Percentiles rank a stretch among this genome's conserved stretches.
Conservation (phyloP, 23 tunicate species). For the Ciona savignyi region DNA sequence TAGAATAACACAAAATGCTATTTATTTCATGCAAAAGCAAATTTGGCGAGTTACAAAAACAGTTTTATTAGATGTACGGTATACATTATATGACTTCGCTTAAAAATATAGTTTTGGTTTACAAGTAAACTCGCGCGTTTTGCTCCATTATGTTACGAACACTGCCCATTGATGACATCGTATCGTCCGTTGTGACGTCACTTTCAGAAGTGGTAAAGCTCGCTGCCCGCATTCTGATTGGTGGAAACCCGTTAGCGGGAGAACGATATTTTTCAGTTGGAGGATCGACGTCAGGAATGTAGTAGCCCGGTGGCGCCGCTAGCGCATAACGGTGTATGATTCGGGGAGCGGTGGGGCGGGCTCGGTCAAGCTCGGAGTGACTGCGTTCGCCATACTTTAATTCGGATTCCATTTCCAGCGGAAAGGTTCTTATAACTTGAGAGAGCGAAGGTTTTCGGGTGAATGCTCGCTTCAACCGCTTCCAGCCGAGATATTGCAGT, state of each 20-base stretch:
- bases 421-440: constrained; percentile 18
- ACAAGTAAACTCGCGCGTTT: constrained; percentile 3
- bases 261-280: constrained; percentile 53
- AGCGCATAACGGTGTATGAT: constrained; percentile 30
- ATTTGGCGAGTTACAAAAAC: too few relatives aligned
- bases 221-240: constrained; percentile 57
- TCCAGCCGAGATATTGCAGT: constrained; percentile 42
- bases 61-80: too few relatives aligned
- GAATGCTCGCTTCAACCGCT: constrained; percentile 30
- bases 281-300: constrained; percentile 83
- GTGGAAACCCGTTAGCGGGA: constrained; percentile 77
- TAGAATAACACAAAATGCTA: too few relatives aligned
- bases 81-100: too few relatives aligned
- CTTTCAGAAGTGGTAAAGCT: constrained; percentile 71
- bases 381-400: neutral
- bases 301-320: constrained; percentile 85
- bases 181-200: constrained; percentile 57
- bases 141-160: neutral
- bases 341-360: constrained; percentile 3
- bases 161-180: constrained; percentile 10
- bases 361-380: neutral
- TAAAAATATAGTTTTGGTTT: too few relatives aligned
- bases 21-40: too few relatives aligned
- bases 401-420: constrained; percentile 1
- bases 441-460: constrained; percentile 15